Evolutionary conservation across 2,797 vertebrate species (phyloP).

Genomic region (Vireo griseus): DNA sequence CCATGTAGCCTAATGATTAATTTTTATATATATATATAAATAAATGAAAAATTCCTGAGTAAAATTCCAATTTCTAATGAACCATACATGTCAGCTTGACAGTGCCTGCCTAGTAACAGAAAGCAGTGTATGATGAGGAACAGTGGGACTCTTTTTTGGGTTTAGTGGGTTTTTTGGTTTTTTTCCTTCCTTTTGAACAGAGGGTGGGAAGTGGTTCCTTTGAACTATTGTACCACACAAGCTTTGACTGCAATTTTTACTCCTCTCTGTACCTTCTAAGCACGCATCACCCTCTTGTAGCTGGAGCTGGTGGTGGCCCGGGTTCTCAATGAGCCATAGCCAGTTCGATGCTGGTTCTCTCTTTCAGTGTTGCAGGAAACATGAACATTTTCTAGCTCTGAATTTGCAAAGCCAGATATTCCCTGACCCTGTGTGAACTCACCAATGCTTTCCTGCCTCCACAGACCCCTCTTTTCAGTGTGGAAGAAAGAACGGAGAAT

Average conservation of each 20-base stretch:
- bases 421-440: not conserved
- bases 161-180: not conserved
- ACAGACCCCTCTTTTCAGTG: not conserved
- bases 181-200: not conserved
- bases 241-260: not conserved
- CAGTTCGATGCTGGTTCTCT: not conserved
- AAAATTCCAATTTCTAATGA: not conserved
- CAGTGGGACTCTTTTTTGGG: not conserved
- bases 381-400: not conserved
- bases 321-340: not conserved
- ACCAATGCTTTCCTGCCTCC: not conserved
- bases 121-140: not conserved
- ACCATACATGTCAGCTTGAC: not conserved
- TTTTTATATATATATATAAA: not conserved
- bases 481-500: conserved; percentile 3
- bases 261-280: not conserved
- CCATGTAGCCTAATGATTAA: not conserved
- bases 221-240: not conserved
- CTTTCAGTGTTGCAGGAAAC: not conserved
- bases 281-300: not conserved
- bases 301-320: not conserved
- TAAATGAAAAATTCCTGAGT: not conserved
- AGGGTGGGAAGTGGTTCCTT: not conserved
- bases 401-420: not conserved
- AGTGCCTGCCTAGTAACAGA: not conserved